A percentile compares a stretch with the other conserved stretches of the same genome.
phyloP scores from a whole-genome alignment of 2,797 vertebrate genomes.

The Pseudochromis fuscus region DNA sequence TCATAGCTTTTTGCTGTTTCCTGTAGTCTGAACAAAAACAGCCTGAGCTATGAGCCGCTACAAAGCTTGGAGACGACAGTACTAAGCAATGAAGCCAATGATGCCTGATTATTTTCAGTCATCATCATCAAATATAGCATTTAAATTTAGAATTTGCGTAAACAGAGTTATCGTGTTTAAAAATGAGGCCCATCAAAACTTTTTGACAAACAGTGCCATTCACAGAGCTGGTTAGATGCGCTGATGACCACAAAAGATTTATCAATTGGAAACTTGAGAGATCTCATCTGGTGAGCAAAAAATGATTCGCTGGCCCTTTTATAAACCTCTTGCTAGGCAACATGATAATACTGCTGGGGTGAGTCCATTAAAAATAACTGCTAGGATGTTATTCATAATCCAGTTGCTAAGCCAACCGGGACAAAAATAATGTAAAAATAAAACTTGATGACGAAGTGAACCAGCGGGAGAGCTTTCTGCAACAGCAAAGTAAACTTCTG shows the following conservation, averaged over 20 bases:
- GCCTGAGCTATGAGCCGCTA: too few species aligned
- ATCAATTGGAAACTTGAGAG: constrained; percentile 59
- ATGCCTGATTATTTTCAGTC: not conserved
- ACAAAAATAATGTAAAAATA: constrained; percentile 74
- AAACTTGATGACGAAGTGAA: constrained; percentile 67
- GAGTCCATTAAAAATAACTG: constrained; percentile 74
- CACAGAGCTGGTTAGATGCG: constrained; percentile 24
- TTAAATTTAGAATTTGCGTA: constrained; percentile 43
- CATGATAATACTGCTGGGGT: constrained; percentile 63
- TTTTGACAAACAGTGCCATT: constrained; percentile 21
- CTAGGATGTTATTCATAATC: constrained; percentile 70
- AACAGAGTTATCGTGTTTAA: constrained; percentile 22
- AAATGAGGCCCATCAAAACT: constrained; percentile 17
- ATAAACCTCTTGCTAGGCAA: constrained; percentile 60
- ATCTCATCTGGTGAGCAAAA: constrained; percentile 55
- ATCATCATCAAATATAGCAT: not conserved
- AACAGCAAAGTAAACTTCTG: constrained; percentile 56
- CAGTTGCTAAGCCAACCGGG: constrained; percentile 74
- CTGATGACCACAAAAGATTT: constrained; percentile 51
- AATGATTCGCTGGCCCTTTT: constrained; percentile 53
- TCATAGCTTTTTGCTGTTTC: not conserved
- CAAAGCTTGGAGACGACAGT: too few species aligned
- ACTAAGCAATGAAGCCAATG: too few species aligned
- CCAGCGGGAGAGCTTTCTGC: constrained; percentile 72
- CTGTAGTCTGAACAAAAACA: not conserved